Evolutionary conservation across 1,140 invertebrate species (phyloP).

Genomic region (Aphelinus atriplicis): DNA sequence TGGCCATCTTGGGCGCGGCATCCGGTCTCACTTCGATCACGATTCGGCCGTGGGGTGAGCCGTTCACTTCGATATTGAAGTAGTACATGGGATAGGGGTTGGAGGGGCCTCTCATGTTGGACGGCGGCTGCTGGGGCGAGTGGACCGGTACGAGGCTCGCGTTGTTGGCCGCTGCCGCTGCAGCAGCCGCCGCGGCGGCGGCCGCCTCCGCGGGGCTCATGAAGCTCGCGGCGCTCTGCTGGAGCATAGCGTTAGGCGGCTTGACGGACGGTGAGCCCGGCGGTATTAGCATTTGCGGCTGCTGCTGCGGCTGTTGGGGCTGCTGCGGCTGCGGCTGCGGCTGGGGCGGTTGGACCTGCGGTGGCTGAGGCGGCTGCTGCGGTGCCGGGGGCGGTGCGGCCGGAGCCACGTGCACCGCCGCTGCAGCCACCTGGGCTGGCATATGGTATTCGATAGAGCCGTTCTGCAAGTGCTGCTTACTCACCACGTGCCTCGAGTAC

Average conservation of each 20-base stretch:
- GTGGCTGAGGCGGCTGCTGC: conserved; percentile 23
- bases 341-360: conserved; percentile 22
- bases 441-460: conserved; percentile 68
- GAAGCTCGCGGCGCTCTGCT: conserved; percentile 56
- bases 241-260: conserved; percentile 59
- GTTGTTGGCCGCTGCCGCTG: conserved; percentile 52
- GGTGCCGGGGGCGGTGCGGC: conserved; percentile 44
- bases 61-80: conserved; percentile 81
- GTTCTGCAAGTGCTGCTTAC: conserved; percentile 69
- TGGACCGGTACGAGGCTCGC: conserved; percentile 61
- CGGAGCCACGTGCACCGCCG: conserved; percentile 53
- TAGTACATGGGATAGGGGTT: conserved; percentile 77
- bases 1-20: conserved; percentile 88
- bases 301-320: conserved; percentile 48
- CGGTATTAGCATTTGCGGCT: conserved; percentile 58
- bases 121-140: conserved; percentile 62
- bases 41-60: conserved; percentile 76
- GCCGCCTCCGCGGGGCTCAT: conserved; percentile 46
- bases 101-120: conserved; percentile 56
- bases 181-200: conserved; percentile 43
- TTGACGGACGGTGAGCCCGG: conserved; percentile 61
- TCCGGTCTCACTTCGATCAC: conserved; percentile 86
- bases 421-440: conserved; percentile 52
- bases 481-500: conserved; percentile 74
- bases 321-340: conserved; percentile 45